These are phyloP conservation scores for Chamaea fasciata DNA, from an alignment of 2,113 vertebrate species.

Conservation along the genomic window DNA sequence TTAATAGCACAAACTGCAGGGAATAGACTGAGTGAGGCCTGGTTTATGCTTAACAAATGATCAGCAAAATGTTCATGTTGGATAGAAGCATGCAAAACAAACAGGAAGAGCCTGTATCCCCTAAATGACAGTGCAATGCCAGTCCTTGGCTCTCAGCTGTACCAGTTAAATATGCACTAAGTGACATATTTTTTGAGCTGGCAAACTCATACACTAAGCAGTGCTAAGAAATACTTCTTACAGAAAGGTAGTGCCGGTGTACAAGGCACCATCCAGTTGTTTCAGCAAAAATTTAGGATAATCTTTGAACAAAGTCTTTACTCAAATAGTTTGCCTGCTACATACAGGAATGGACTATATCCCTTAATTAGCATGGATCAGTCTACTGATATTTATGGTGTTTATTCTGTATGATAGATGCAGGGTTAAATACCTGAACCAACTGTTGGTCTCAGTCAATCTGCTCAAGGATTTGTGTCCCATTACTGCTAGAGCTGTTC, in stretches of 20 bases:
- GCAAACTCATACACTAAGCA: neutral
- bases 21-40: neutral
- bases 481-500: neutral
- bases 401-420: neutral
- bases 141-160: neutral
- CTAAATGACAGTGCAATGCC: neutral
- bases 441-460: neutral
- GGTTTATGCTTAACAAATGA: neutral
- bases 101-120: neutral
- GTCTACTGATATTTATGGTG: neutral
- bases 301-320: neutral
- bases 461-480: neutral
- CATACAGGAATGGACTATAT: neutral
- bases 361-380: neutral
- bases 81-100: neutral
- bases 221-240: neutral
- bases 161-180: neutral
- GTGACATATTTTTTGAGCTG: neutral
- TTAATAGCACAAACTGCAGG: neutral
- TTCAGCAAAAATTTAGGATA: neutral
- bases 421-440: neutral
- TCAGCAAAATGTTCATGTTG: neutral
- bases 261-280: neutral
- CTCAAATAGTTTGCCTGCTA: neutral
- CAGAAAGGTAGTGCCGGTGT: neutral